Percentiles rank a stretch among this genome's conserved stretches.
These are phyloP conservation scores for Pseudomyrmex pallidus DNA, from an alignment of 1,140 invertebrate genomes.

Conservation along the genomic window DNA sequence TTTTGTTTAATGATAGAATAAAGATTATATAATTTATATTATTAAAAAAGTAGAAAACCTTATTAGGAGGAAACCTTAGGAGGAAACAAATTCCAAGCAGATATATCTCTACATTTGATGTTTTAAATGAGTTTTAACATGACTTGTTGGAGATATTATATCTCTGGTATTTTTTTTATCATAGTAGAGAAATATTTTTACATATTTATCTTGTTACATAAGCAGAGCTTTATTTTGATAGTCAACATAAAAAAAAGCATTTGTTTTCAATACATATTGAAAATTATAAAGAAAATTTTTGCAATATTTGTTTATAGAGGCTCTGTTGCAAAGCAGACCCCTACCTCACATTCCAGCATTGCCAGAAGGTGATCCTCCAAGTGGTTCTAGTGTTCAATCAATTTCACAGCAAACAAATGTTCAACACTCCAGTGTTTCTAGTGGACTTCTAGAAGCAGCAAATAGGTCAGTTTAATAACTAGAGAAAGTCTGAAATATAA, in stretches of 20 bases:
- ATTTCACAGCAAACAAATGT: slow-evolving; percentile 82
- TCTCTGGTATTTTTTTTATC: no score
- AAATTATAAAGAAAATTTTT: neutral
- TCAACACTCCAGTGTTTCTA: slow-evolving; percentile 80
- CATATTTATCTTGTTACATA: slow-evolving; percentile 23
- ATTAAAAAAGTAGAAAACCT: no score
- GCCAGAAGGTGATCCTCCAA: slow-evolving; percentile 88
- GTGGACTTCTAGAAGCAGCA: slow-evolving; percentile 83
- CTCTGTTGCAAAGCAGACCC: slow-evolving; percentile 95
- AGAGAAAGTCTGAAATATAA: slow-evolving; percentile 10
- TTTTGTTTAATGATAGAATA: neutral
- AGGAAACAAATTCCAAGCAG: no score
- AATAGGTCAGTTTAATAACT: slow-evolving; percentile 77
- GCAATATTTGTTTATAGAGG: slow-evolving; percentile 89
- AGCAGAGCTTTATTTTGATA: neutral
- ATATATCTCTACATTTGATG: no score
- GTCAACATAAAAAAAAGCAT: neutral
- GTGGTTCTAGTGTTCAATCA: slow-evolving; percentile 81
- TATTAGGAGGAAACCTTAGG: no score
- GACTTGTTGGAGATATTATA: no score
- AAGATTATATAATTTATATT: no score
- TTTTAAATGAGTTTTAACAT: no score
- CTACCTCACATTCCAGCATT: slow-evolving; percentile 94
- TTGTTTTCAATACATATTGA: neutral
- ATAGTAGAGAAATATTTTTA: slow-evolving; percentile 7